Base-by-base conservation (phyloP, 2,888 invertebrate genomes). In the Eilema depressum region DNA sequence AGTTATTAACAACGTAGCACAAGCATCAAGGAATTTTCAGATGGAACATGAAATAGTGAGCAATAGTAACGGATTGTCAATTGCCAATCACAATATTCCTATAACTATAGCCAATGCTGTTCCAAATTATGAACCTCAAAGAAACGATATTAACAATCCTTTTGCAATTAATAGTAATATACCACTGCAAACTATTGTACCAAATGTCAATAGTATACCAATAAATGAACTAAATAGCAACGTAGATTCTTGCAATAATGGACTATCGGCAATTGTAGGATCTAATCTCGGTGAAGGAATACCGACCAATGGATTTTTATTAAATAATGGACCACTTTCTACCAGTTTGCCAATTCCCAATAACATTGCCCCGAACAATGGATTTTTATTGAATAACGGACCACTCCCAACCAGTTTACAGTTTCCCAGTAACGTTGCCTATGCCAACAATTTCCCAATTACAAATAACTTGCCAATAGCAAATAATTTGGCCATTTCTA, bases 61-160 rank as follows among this genome's bases (percentile, higher is more conserved):
- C 17, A 28, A 61, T 25, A 68, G 33, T 26, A 69, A 63, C 57
- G 68, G 4, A 0, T 56, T 75, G 10, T 33, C 67, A 17, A 65
- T 56, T 25, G 3, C 23, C 5, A 30, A 14, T 1, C 75, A 71
- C 56, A 75, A 79, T 57, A n/a, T 75, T 33, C 61, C n/a, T 7
- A 67, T 77, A 3, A 0, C n/a, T 7, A 67, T 77, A 3, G 0
- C 3, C 5, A 66, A 68, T 64, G 68, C 30, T 1, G 41, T 75
- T 26, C 59, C 62, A 25, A 11, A 20, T 0, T 71, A 60, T 59
- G 60, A 61, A 60, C 63, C 33, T 26, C 53, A 71, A 66, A 74
- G 69, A 66, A 57, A 62, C n/a, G 71, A 33, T 69, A 74, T 68
- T n/a, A 68, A 68, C 56, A 66, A 63, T 57, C 66, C 25, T 20